phyloP scores from a whole-genome alignment of 2,797 vertebrate genomes.

The Fundulus diaphanus region DNA sequence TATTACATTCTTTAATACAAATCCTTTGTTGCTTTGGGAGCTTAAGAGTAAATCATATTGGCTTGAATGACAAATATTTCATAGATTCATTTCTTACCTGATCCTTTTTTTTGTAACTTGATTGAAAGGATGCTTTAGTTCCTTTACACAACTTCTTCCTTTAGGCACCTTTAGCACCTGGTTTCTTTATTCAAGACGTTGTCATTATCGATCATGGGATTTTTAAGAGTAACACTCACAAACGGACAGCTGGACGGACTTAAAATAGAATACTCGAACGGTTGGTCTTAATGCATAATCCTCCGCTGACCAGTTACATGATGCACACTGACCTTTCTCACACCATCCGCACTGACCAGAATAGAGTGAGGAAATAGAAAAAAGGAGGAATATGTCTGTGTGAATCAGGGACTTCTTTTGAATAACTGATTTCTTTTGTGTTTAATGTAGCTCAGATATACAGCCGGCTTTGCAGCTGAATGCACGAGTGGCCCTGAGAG shows the following conservation, averaged over 20 bases:
- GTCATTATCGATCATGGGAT: not conserved
- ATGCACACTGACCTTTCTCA: conserved; percentile 50
- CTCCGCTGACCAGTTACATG: conserved; percentile 21
- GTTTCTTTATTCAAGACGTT: not conserved
- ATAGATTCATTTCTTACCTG: not conserved
- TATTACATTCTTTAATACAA: not conserved
- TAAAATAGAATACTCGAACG: conserved; percentile 19
- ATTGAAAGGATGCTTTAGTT: not conserved
- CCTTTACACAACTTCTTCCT: not conserved
- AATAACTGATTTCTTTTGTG: conserved; percentile 59
- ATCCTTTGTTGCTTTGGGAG: not conserved
- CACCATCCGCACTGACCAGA: conserved; percentile 25
- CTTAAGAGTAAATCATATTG: not conserved
- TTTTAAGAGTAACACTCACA: not conserved
- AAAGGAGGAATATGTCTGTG: conserved; percentile 47
- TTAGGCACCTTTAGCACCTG: not conserved
- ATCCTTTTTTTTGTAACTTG: not conserved
- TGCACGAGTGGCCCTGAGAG: conserved; percentile 70
- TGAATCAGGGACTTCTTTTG: conserved; percentile 62
- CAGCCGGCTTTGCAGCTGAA: conserved; percentile 57
- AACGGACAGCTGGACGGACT: conserved; percentile 7
- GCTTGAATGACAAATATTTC: conserved; percentile 2
- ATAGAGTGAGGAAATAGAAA: conserved; percentile 22
- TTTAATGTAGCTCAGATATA: conserved; percentile 57
- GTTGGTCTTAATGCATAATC: conserved; percentile 6